Percentiles rank a stretch among this genome's conserved stretches.
Evolutionary conservation across 2,113 vertebrate genomes (phyloP).

Genomic region (Paradoxurus hermaphroditus): DNA sequence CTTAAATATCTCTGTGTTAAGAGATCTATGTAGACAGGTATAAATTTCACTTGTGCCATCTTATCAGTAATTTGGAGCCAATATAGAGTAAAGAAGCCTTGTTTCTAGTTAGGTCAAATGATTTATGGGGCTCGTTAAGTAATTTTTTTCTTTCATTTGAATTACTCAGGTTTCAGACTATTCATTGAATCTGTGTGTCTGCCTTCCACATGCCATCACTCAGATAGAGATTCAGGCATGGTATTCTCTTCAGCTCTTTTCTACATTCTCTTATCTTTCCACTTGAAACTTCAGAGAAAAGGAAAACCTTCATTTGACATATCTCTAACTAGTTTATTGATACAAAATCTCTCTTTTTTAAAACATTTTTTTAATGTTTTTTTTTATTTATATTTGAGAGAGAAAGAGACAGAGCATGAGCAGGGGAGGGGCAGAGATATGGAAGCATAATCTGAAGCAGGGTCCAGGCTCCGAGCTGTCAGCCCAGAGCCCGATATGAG

Average conservation of each 20-base stretch:
- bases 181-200: neutral
- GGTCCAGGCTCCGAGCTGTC: too few species aligned
- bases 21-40: neutral
- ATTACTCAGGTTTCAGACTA: neutral
- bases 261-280: neutral
- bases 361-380: too few species aligned
- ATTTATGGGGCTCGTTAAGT: neutral
- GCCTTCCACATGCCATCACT: neutral
- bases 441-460: too few species aligned
- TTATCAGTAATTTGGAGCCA: constrained; percentile 1
- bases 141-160: neutral
- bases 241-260: neutral
- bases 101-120: neutral
- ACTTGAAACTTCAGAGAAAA: neutral
- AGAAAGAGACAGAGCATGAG: too few species aligned
- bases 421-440: too few species aligned
- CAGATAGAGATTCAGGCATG: neutral
- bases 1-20: constrained; percentile 34
- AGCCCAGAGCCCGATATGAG: too few species aligned
- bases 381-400: too few species aligned
- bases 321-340: neutral
- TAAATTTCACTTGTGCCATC: neutral
- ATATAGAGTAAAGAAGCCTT: neutral
- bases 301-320: neutral
- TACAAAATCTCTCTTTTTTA: neutral